Conservation (phyloP, 2,797 vertebrate species). For the Lutjanus argentimaculatus region DNA sequence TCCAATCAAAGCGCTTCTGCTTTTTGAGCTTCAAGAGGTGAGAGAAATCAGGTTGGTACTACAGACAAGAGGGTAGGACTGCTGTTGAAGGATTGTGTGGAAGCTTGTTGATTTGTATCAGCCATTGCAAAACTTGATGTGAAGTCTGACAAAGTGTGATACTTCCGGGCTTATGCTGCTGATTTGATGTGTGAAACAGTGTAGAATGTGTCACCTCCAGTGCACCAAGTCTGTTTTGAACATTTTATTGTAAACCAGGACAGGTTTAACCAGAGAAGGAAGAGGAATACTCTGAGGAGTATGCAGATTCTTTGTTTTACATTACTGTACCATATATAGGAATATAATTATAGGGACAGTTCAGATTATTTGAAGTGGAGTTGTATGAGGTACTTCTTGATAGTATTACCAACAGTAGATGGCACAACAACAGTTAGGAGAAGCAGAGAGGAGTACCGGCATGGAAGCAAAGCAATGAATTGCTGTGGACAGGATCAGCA, state of each 20-base stretch:
- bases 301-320: background rate
- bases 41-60: background rate
- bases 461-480: too few species aligned
- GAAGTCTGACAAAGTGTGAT: slow-evolving; percentile 46
- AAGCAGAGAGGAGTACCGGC: too few species aligned
- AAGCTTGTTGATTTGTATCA: slow-evolving; percentile 37
- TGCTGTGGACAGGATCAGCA: too few species aligned
- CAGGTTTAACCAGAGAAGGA: slow-evolving; percentile 28
- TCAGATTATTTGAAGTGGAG: too few species aligned
- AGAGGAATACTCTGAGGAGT: background rate
- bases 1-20: background rate
- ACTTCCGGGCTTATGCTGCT: slow-evolving; percentile 33
- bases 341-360: background rate
- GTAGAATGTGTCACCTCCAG: slow-evolving; percentile 33
- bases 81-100: background rate
- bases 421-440: too few species aligned
- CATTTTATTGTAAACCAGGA: slow-evolving; percentile 15
- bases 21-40: background rate
- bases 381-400: too few species aligned
- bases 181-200: slow-evolving; percentile 55
- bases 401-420: too few species aligned
- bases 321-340: background rate
- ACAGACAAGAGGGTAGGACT: slow-evolving; percentile 5
- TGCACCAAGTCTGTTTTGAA: slow-evolving; percentile 21
- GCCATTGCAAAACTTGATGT: slow-evolving; percentile 3